Percentiles rank a stretch among this genome's conserved stretches.
These are phyloP conservation scores for Aromia moschata DNA, from an alignment of 2,888 invertebrate genomes.

Conservation along the genomic window DNA sequence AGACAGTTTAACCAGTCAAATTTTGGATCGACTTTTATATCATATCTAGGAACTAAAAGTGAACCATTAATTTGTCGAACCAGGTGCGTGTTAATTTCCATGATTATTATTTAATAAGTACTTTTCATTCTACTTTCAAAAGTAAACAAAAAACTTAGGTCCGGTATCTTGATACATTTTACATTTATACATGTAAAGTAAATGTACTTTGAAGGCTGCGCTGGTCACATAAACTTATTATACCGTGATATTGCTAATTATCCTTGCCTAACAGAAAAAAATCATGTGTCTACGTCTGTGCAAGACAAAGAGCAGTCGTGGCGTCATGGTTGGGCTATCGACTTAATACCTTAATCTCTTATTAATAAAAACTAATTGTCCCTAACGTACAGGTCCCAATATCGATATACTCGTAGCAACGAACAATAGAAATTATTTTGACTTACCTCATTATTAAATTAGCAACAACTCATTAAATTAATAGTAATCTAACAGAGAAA, in stretches of 20 bases:
- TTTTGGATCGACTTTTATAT: too few species aligned
- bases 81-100: not conserved
- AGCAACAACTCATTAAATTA: too few species aligned
- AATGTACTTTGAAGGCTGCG: slow-evolving; percentile 37
- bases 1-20: too few species aligned
- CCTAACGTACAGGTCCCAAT: too few species aligned
- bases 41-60: too few species aligned
- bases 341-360: slow-evolving; percentile 20
- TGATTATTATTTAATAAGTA: not conserved
- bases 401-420: too few species aligned
- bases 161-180: slow-evolving; percentile 21
- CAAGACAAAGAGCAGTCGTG: slow-evolving; percentile 34
- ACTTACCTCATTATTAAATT: too few species aligned
- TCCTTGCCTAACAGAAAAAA: slow-evolving; percentile 25
- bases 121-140: slow-evolving; percentile 15
- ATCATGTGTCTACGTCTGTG: slow-evolving; percentile 16
- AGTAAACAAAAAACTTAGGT: slow-evolving; percentile 13
- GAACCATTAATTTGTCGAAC: too few species aligned
- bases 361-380: slow-evolving; percentile 5
- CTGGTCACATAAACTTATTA: slow-evolving; percentile 31
- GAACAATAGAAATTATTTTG: too few species aligned
- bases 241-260: slow-evolving; percentile 26
- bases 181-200: slow-evolving; percentile 24
- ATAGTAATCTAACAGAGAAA: too few species aligned
- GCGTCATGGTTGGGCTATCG: slow-evolving; percentile 27